These are phyloP conservation scores for Mythimna impura DNA, from an alignment of 2,888 invertebrate genomes.

Conservation along the genomic window DNA sequence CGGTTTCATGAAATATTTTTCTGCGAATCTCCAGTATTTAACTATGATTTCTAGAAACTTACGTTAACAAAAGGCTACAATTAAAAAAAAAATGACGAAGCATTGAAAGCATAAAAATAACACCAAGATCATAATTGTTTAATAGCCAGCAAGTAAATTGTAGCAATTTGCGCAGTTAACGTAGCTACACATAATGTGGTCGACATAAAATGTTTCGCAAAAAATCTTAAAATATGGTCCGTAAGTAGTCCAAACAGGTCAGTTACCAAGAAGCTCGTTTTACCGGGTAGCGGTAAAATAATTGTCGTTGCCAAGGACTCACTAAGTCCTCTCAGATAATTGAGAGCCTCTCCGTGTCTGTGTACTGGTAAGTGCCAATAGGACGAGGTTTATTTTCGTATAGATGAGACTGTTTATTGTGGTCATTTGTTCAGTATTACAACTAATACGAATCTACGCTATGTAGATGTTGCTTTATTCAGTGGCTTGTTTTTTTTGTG, in stretches of 20 bases:
- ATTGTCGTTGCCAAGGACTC: constrained; percentile 57
- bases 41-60: not conserved
- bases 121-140: constrained; percentile 38
- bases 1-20: not conserved
- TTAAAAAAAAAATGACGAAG: not conserved
- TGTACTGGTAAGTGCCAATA: constrained; percentile 48
- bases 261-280: constrained; percentile 55
- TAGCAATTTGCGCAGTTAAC: constrained; percentile 52
- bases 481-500: constrained; percentile 18
- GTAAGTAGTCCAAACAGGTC: constrained; percentile 54
- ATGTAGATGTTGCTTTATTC: constrained; percentile 20
- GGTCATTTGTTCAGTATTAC: constrained; percentile 36
- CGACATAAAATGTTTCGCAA: constrained; percentile 40
- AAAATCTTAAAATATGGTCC: constrained; percentile 50
- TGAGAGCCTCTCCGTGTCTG: constrained; percentile 52
- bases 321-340: constrained; percentile 58
- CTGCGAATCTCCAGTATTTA: not conserved
- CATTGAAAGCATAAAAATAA: constrained; percentile 27
- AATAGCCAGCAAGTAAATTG: constrained; percentile 30
- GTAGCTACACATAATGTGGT: constrained; percentile 55
- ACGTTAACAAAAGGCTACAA: too few relatives aligned
- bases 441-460: constrained; percentile 9
- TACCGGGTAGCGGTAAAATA: constrained; percentile 58
- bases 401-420: constrained; percentile 45
- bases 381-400: constrained; percentile 54